Percentiles rank a stretch among this genome's conserved stretches.
Evolutionary conservation across 2,113 vertebrate species (phyloP).

Genomic region (Coregonus clupeaformis): DNA sequence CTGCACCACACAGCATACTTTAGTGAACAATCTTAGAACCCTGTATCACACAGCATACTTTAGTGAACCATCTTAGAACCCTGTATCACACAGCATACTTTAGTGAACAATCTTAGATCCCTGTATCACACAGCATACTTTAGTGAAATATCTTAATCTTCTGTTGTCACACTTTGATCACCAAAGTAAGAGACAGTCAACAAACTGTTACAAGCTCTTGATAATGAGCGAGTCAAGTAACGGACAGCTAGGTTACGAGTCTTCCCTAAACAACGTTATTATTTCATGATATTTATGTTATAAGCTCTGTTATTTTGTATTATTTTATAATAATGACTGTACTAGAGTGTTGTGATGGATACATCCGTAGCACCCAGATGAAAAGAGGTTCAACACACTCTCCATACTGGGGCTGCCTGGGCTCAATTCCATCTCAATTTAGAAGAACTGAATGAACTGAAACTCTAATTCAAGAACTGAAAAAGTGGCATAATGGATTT

Average conservation of each 20-base stretch:
- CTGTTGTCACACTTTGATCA: conserved; percentile 66
- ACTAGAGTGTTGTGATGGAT: too few relatives aligned
- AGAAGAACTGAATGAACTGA: neutral
- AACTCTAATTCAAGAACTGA: too few relatives aligned
- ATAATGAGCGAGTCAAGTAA: conserved; percentile 52
- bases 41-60: too few relatives aligned
- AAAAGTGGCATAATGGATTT: too few relatives aligned
- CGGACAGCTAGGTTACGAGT: conserved; percentile 51
- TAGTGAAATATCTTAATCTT: conserved; percentile 60
- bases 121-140: conserved; percentile 25
- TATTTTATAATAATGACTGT: conserved; percentile 24
- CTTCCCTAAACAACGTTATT: too few relatives aligned
- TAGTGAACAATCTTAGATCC: too few relatives aligned
- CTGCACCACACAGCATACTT: too few relatives aligned
- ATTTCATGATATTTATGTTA: conserved; percentile 60
- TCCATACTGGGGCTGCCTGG: neutral
- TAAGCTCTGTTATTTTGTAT: conserved; percentile 35
- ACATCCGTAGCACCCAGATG: neutral
- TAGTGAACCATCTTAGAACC: too few relatives aligned
- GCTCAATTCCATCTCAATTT: neutral
- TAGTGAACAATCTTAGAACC: too few relatives aligned
- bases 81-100: too few relatives aligned
- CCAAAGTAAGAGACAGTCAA: conserved; percentile 52
- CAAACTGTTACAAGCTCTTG: conserved; percentile 33
- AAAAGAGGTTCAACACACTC: neutral